Conservation (phyloP, 2,888 invertebrate genomes). For the Cenopis cana region DNA sequence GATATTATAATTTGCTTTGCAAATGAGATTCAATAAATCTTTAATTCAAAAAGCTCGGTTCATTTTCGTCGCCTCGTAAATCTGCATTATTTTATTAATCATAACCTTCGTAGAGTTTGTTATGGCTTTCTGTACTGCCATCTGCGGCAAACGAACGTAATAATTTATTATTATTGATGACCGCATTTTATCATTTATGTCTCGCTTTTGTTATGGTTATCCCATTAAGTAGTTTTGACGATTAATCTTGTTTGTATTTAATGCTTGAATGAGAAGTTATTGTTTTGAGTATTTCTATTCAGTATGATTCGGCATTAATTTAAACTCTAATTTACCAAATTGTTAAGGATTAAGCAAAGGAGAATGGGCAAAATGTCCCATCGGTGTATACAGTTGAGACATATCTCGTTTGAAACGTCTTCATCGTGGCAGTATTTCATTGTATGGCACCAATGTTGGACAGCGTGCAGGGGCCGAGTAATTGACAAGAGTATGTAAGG, state of each 20-base stretch:
- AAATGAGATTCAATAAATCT: no score
- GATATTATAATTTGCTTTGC: slow-evolving; percentile 6
- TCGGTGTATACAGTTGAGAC: no score
- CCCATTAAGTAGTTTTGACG: neutral
- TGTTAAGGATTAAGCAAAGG: neutral
- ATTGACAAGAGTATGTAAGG: no score
- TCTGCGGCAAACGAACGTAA: slow-evolving; percentile 8
- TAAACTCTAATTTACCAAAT: neutral
- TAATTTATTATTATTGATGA: slow-evolving; percentile 22
- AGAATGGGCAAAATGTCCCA: no score
- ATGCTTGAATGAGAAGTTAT: neutral
- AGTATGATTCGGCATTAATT: no score
- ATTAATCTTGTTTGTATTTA: neutral
- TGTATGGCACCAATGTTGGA: no score
- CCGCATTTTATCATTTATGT: slow-evolving; percentile 22
- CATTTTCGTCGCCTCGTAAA: neutral
- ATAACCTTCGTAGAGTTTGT: slow-evolving; percentile 7
- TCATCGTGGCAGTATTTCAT: no score
- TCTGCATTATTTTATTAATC: slow-evolving; percentile 21
- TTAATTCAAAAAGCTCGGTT: no score
- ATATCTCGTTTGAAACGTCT: no score
- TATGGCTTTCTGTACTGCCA: slow-evolving; percentile 22
- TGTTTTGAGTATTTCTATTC: no score
- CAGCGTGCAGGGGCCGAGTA: no score
- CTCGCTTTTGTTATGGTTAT: slow-evolving; percentile 16